Conservation (phyloP, 2,888 invertebrate genomes). For the Erebia palarica region DNA sequence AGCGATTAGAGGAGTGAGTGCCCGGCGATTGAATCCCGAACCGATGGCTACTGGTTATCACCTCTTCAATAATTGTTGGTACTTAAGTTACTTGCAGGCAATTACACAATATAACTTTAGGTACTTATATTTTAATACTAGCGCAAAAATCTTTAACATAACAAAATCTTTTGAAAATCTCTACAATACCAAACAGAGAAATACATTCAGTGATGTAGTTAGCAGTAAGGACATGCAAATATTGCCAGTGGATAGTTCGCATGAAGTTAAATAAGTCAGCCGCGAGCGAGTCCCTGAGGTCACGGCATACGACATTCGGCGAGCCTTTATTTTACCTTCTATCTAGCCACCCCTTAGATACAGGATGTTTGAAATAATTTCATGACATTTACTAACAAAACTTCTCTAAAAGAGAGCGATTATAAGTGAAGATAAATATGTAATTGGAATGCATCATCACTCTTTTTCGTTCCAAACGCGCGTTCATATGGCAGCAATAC, state of each 20-base stretch:
- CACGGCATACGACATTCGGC: conserved; percentile 73
- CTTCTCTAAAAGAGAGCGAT: neutral
- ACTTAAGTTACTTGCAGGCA: too few relatives aligned
- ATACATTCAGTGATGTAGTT: conserved; percentile 40
- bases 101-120: too few relatives aligned
- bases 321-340: conserved; percentile 75
- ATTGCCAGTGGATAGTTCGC: conserved; percentile 73
- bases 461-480: too few relatives aligned
- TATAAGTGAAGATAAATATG: neutral
- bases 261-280: conserved; percentile 72
- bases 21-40: too few relatives aligned
- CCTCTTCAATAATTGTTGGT: too few relatives aligned
- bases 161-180: conserved; percentile 13
- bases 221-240: conserved; percentile 63
- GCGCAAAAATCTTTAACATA: neutral
- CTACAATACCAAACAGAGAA: conserved; percentile 8
- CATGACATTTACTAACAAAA: neutral
- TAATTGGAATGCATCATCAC: too few relatives aligned
- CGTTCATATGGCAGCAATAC: too few relatives aligned
- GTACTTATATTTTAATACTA: neutral
- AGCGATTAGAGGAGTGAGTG: too few relatives aligned
- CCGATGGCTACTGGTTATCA: too few relatives aligned
- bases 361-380: conserved; percentile 48
- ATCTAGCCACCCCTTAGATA: conserved; percentile 53
- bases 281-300: conserved; percentile 72